Base-by-base conservation (phyloP, 2,888 invertebrate genomes). In the Ommatoiulus sabulosus region DNA sequence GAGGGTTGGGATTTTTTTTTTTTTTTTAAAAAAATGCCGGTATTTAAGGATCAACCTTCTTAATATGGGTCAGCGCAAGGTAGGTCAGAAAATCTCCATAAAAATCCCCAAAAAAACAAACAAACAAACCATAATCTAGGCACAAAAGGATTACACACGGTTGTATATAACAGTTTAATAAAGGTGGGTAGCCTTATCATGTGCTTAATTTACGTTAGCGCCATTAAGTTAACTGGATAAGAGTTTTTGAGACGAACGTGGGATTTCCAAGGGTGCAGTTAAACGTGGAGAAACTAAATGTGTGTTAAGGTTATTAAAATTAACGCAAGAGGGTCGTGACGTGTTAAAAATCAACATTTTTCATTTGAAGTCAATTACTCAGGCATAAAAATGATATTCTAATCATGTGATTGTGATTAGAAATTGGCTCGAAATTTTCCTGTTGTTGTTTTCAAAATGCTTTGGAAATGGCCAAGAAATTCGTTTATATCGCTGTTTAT, bases 211-310 rank as follows among this genome's bases (percentile, higher is more conserved):
- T 20, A 10, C 24, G 72, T 24, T 80, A 35, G 3, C 24, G 15
- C 20, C 20, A 24, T 24, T 72, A 72, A 10, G 72, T 24, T 72
- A 72, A 5, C 24, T 72, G 72, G 72, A 35, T 24, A 35, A 15
- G 80, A 20, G 15, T 5, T 57, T 57, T 84, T 10, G 20, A 86
- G 46, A 86, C 10, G 20, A 86, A 48, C 86, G 86, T 86, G 86
- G 86, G 86, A 44, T 86, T 86, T 86, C 48, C 86, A 86, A 86
- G 86, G 86, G 48, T 86, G 44, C 48, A 48, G 48, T 86, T 20
- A 86, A 86, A 46, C 24, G 46, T 44, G 15, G 48, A 86, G 44
- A 48, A 44, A 86, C 48, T 44, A 86, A 86, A 86, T 46, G 44
- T 24, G 84, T 86, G 86, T 86, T 44, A 86, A 86, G 86, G 86